Evolutionary conservation across 2,888 invertebrate species (phyloP).

Genomic region (Matsumyia berberina): DNA sequence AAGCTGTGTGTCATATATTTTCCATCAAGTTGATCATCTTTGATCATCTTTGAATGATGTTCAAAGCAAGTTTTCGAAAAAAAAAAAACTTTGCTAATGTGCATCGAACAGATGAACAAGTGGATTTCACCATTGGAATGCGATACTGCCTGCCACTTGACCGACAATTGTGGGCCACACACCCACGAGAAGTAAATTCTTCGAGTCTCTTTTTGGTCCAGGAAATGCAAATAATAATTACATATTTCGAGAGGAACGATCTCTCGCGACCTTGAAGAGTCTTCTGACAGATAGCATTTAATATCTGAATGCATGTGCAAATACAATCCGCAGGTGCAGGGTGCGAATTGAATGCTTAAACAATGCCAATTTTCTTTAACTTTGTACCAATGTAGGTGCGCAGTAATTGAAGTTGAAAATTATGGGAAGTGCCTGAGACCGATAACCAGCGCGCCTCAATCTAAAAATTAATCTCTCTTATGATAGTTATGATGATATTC

Average conservation of each 20-base stretch:
- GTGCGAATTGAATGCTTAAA: conserved; percentile 67
- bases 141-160: conserved; percentile 46
- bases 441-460: conserved; percentile 33
- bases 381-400: conserved; percentile 11
- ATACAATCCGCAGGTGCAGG: conserved; percentile 37
- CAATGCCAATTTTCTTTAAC: background rate
- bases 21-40: conserved; percentile 31
- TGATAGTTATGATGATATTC: conserved; percentile 73
- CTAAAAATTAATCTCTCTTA: conserved; percentile 59
- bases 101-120: conserved; percentile 49
- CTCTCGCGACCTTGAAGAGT: conserved; percentile 60
- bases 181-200: background rate
- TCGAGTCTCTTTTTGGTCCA: conserved; percentile 17
- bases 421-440: conserved; percentile 39
- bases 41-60: too few species aligned
- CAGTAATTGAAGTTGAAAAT: conserved; percentile 65
- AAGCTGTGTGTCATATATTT: too few species aligned
- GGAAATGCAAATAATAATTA: conserved; percentile 54
- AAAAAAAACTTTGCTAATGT: conserved; percentile 28
- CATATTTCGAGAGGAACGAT: conserved; percentile 52
- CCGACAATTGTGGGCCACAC: conserved; percentile 34
- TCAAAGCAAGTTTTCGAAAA: conserved; percentile 35
- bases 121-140: conserved; percentile 57
- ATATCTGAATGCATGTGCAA: conserved; percentile 42
- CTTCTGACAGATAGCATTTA: conserved; percentile 10